Evolutionary conservation across 2,797 vertebrate genomes (phyloP).

Genomic region (Tamandua tetradactyla): DNA sequence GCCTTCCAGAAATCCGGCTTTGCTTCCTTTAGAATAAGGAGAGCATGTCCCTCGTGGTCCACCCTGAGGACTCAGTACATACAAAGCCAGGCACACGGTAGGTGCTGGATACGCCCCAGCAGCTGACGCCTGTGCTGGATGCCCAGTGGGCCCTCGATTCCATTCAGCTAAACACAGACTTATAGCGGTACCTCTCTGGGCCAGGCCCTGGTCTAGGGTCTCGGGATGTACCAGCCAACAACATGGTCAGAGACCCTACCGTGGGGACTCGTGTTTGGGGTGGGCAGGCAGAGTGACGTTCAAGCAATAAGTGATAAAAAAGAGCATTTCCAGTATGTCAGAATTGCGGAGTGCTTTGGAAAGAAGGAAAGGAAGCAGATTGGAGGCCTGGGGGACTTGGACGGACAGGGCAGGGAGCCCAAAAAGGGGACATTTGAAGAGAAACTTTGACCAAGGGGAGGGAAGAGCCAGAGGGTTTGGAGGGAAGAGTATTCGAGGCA

Average conservation of each 20-base stretch:
- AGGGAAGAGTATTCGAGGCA: neutral
- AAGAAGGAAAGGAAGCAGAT: neutral
- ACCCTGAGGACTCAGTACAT: neutral
- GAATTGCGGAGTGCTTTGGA: too few species aligned
- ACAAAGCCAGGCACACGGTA: neutral
- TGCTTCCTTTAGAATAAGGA: neutral
- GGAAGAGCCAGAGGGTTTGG: neutral
- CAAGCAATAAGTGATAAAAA: neutral
- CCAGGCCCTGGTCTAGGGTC: neutral
- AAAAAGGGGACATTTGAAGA: neutral
- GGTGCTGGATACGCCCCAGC: neutral
- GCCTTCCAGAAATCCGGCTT: neutral
- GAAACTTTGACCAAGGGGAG: neutral
- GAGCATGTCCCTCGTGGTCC: rapidly evolving
- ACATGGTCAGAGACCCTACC: neutral
- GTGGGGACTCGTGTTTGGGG: neutral
- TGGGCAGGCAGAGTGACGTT: neutral
- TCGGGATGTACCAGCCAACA: neutral
- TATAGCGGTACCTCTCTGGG: too few species aligned
- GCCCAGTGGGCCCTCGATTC: rapidly evolving
- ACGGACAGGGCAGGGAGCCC: rapidly evolving
- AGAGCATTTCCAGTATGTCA: rapidly evolving
- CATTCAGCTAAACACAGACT: neutral
- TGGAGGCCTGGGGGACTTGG: neutral
- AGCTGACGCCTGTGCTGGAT: rapidly evolving